These are phyloP conservation scores for Hyperoodon ampullatus DNA, from an alignment of 2,113 vertebrate species.

Conservation along the genomic window DNA sequence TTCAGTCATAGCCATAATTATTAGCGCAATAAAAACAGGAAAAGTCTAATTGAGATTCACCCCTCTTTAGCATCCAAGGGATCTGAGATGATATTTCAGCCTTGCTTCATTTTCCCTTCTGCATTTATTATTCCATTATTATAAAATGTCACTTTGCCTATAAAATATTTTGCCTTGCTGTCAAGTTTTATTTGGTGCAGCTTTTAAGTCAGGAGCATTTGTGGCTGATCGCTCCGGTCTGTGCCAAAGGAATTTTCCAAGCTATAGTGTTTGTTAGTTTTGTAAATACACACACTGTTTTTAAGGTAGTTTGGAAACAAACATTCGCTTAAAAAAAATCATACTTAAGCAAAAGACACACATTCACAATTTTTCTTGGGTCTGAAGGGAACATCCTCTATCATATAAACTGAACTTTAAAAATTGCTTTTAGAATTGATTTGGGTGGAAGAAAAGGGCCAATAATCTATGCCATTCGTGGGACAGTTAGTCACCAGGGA, in stretches of 20 bases:
- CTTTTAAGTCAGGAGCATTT: constrained; percentile 62
- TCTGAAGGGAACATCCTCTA: neutral
- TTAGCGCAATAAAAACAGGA: constrained; percentile 9
- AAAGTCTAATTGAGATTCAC: constrained; percentile 8
- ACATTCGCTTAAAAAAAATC: neutral
- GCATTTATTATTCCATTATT: constrained; percentile 79
- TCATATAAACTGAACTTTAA: neutral
- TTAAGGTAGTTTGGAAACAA: constrained; percentile 39
- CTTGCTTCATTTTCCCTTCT: constrained; percentile 59
- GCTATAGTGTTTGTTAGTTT: constrained; percentile 42
- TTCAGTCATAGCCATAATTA: neutral
- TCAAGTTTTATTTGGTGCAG: constrained; percentile 75
- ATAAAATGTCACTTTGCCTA: constrained; percentile 72
- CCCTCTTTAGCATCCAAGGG: neutral
- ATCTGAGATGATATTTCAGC: constrained; percentile 60
- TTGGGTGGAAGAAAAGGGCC: neutral
- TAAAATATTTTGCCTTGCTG: constrained; percentile 74
- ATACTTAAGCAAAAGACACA: constrained; percentile 4
- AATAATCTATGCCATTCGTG: neutral
- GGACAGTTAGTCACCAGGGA: neutral
- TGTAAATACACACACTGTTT: neutral
- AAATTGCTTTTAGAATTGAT: constrained; percentile 43
- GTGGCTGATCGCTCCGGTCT: constrained; percentile 60
- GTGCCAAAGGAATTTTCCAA: constrained; percentile 69
- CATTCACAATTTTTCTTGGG: neutral